Base-by-base conservation (phyloP, 2,113 vertebrate species). In the Picathartes gymnocephalus region DNA sequence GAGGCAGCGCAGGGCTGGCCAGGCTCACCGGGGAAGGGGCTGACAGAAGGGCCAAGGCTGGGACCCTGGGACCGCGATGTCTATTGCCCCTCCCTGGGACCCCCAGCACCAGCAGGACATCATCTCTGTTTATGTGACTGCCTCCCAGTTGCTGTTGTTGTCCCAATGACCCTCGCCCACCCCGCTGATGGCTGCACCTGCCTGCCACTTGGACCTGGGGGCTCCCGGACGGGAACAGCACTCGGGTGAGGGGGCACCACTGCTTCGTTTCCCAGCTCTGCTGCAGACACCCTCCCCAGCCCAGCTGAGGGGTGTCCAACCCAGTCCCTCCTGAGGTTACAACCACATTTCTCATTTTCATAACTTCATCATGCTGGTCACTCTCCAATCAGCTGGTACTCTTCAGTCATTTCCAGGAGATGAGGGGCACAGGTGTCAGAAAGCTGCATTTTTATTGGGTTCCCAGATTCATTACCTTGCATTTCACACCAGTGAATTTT, bases 21-120 rank as follows among this genome's bases (percentile, higher is more conserved):
- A n/a, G 66, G 28, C 27, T 85, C 40, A 11, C 16, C 22, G 25
- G 39, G 22, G 18, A 69, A 40, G 11, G 17, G 23, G 11, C 17
- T 73, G 7, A 20, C 65, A 69, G 42, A 20, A 30, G 2, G 16
- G 27, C 27, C 24, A 20, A 56, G 15, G 16, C 40, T 60, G 39
- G 12, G 11, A 58, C 30, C 21, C 22, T 21, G 47, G 42, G 13
- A 35, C 13, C 11, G 20, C 1, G 0, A 18, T 4, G 6, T 3
- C 54, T 20, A 5, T 3, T 2, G 0, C 9, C 12, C 20, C 39
- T 15, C 11, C 37, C 35, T 27, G 44, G 10, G 22, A 58, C 4
- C 7, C 12, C 33, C 14, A 60, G 3, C 51, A 62, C 4, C 47
- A 48, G 24, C 6, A 39, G 48, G n/a, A 3, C 62, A 40, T 45